Evolutionary conservation across 2,113 vertebrate genomes (phyloP).

Genomic region (Rhinolophus ferrumequinum): DNA sequence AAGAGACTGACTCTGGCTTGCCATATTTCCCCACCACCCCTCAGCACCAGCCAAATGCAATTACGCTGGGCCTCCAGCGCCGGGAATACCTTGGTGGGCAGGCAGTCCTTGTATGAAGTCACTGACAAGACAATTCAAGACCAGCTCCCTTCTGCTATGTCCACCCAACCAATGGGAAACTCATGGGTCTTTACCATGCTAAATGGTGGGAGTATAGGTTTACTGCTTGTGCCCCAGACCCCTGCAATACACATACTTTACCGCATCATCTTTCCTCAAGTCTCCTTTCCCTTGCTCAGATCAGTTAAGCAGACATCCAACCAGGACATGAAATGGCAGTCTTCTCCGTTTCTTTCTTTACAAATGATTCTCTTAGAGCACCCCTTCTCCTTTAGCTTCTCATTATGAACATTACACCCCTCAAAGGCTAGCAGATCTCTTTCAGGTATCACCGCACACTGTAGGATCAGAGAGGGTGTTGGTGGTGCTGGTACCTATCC

Average conservation of each 20-base stretch:
- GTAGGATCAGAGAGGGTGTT: not conserved
- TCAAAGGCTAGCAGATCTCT: not conserved
- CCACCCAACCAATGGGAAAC: not conserved
- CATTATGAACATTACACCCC: not conserved
- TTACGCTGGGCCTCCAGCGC: not conserved
- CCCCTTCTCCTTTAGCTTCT: not conserved
- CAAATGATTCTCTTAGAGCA: not conserved
- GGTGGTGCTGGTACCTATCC: not conserved
- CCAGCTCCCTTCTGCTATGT: not conserved
- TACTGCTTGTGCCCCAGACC: not conserved
- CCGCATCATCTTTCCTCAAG: not conserved
- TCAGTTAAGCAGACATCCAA: not conserved
- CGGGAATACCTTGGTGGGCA: not conserved
- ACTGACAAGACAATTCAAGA: not conserved
- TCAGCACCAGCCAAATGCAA: not conserved
- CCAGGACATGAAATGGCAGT: not conserved
- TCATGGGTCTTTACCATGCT: not conserved
- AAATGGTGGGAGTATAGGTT: not conserved
- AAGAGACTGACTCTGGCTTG: not conserved
- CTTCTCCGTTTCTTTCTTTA: not conserved
- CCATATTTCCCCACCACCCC: not conserved
- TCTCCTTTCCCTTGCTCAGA: not conserved
- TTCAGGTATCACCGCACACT: not conserved
- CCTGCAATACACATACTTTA: accelerated
- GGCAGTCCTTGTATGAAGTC: not conserved